These are phyloP conservation scores for Pseudomyrmex pallidus DNA, from an alignment of 1,140 invertebrate genomes.

Conservation along the genomic window DNA sequence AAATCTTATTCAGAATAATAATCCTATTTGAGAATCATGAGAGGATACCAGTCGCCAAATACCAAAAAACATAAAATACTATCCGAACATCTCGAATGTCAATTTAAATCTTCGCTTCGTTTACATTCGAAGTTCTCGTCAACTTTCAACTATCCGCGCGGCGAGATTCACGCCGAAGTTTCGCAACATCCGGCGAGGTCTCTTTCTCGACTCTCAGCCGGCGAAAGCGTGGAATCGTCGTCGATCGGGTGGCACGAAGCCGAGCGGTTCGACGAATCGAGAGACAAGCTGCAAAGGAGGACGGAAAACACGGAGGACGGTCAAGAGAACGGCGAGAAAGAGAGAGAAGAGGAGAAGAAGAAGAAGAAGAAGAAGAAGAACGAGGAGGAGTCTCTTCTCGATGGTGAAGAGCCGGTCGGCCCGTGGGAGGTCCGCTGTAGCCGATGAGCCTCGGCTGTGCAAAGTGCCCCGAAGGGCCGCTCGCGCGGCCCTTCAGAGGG, in stretches of 20 bases:
- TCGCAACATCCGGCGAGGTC: conserved; percentile 44
- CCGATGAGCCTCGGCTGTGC: conserved; percentile 80
- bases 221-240: conserved; percentile 58
- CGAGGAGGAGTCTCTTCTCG: conserved; percentile 64
- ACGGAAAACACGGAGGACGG: not conserved
- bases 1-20: not conserved
- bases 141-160: not conserved
- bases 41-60: not conserved
- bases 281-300: not conserved
- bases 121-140: conserved; percentile 6
- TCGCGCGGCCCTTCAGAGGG: conserved; percentile 72
- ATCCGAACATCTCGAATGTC: not conserved
- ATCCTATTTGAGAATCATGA: no score
- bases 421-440: conserved; percentile 81
- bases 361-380: conserved; percentile 65
- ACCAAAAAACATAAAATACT: not conserved
- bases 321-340: conserved; percentile 40
- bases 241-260: conserved; percentile 40
- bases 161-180: conserved; percentile 10
- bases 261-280: conserved; percentile 51
- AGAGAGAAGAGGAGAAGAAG: conserved; percentile 45
- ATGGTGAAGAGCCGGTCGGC: conserved; percentile 74
- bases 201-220: conserved; percentile 19
- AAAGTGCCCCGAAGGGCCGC: conserved; percentile 81
- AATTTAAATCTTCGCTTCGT: not conserved